Conservation (phyloP, 2,113 vertebrate genomes). For the Nymphicus hollandicus region DNA sequence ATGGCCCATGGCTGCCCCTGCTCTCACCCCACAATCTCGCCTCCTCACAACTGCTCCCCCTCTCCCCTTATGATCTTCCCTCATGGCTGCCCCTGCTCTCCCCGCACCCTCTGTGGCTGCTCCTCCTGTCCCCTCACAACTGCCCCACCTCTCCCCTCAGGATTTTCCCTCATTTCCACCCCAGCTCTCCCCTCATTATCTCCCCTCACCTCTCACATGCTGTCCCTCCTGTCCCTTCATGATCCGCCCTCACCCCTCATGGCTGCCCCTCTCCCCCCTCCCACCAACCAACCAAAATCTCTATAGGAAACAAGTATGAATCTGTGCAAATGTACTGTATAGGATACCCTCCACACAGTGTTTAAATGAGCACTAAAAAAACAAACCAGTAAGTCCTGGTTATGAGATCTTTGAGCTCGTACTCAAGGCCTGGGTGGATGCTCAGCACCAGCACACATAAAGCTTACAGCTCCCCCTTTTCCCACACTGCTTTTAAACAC, state of each 20-base stretch:
- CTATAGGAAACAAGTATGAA: not conserved
- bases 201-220: not conserved
- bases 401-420: not conserved
- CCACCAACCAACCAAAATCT: not conserved
- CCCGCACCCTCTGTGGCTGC: not conserved
- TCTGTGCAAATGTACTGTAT: not conserved
- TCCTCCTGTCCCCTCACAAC: not conserved
- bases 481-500: not conserved
- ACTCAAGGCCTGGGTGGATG: not conserved
- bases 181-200: not conserved
- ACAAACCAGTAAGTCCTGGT: not conserved
- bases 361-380: not conserved
- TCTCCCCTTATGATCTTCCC: not conserved
- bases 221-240: not conserved
- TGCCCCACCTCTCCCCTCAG: not conserved
- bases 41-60: not conserved
- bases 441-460: not conserved
- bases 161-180: not conserved
- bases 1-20: not conserved
- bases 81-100: not conserved
- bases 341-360: rapidly evolving
- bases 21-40: not conserved
- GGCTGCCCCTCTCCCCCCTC: not conserved
- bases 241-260: not conserved
- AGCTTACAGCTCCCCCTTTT: not conserved